These are phyloP conservation scores for Etheostoma perlongum DNA, from an alignment of 2,797 vertebrate genomes.

Conservation along the genomic window DNA sequence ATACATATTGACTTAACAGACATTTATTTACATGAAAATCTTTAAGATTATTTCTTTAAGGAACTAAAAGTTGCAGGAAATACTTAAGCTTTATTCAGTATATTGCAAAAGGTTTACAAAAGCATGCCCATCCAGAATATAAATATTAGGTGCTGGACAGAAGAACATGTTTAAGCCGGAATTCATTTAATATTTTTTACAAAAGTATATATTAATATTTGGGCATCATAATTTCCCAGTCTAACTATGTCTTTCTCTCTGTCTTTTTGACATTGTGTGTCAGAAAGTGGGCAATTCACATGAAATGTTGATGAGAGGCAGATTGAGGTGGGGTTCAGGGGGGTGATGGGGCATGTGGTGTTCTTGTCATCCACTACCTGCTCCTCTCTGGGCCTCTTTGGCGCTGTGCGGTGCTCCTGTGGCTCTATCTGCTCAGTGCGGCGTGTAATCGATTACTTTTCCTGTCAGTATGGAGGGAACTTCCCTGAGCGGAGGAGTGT, in stretches of 20 bases:
- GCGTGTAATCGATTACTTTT: conserved; percentile 82
- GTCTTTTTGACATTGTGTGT: conserved; percentile 5
- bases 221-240: background rate
- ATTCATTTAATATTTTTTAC: background rate
- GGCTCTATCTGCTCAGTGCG: conserved; percentile 71
- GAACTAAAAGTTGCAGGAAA: background rate
- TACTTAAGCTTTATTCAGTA: background rate
- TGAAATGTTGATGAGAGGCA: conserved; percentile 62
- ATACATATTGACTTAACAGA: no score
- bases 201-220: background rate
- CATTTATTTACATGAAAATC: no score
- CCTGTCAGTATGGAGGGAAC: conserved; percentile 69
- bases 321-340: conserved; percentile 37
- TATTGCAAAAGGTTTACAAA: no score
- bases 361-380: conserved; percentile 60
- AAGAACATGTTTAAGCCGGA: no score
- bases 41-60: background rate
- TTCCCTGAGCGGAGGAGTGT: conserved; percentile 56
- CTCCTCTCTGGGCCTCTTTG: conserved; percentile 55
- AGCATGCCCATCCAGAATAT: no score
- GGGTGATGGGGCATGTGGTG: conserved; percentile 43
- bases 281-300: background rate
- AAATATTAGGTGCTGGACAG: no score
- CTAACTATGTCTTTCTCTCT: background rate
- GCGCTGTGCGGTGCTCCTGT: conserved; percentile 35